Evolutionary conservation across 2,888 invertebrate species (phyloP).

Genomic region (Ischnus inquisitorius): DNA sequence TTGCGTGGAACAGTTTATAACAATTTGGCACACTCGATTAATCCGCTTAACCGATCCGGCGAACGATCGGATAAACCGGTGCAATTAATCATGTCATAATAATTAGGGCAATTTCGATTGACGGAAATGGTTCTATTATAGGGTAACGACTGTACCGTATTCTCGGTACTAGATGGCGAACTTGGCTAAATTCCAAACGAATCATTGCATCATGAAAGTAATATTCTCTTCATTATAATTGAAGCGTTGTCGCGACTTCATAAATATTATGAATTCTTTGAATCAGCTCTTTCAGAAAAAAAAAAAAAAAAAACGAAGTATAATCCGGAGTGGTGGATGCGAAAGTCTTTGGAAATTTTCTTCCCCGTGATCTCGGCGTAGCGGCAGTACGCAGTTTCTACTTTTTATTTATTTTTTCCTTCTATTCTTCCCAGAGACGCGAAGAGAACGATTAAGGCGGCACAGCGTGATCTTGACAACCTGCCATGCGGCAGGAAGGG

Average conservation of each 20-base stretch:
- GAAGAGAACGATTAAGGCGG: constrained; percentile 80
- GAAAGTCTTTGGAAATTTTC: constrained; percentile 56
- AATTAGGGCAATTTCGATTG: constrained; percentile 26
- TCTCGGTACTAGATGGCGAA: neutral
- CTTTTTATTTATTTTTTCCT: constrained; percentile 43
- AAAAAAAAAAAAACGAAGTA: neutral
- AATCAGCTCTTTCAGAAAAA: neutral
- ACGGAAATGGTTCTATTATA: constrained; percentile 46
- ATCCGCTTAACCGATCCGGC: neutral
- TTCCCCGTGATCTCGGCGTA: constrained; percentile 46
- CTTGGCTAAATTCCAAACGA: constrained; percentile 53
- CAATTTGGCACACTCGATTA: neutral
- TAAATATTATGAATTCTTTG: constrained; percentile 50
- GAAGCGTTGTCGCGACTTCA: constrained; percentile 53
- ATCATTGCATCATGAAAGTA: constrained; percentile 56
- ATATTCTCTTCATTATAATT: constrained; percentile 60
- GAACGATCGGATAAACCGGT: neutral
- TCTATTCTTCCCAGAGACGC: constrained; percentile 61
- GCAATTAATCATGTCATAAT: constrained; percentile 36
- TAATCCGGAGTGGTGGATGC: constrained; percentile 40
- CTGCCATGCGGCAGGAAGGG: constrained; percentile 78
- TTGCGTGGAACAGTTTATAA: neutral
- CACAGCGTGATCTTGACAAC: constrained; percentile 82
- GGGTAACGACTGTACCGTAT: constrained; percentile 6
- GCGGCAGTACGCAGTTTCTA: constrained; percentile 33